Evolutionary conservation across 2,888 invertebrate species (phyloP), one percentile per base, ranked within the genome.

Genomic region (Drosophila quinaria): DNA sequence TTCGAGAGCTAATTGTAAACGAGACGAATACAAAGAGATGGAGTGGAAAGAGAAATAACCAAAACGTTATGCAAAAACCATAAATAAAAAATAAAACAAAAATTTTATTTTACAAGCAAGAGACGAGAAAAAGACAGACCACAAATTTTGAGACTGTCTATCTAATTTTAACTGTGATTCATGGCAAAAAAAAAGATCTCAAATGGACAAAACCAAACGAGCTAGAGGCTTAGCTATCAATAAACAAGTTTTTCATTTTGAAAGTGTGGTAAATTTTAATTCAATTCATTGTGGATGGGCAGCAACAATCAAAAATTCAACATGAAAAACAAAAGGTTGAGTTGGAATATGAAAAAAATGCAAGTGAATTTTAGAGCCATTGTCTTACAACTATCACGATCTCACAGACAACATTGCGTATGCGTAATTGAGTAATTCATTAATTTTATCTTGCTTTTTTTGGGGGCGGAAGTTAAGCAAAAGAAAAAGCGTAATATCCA

Each of bases 131-230:
- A 56, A 33, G 25, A 51, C 52, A 58, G 19, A 33, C 31, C 29
- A 58, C 56, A 49, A 70, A 68, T 70, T 56, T 70, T 37, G 39
- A 54, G 56, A 49, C 67, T 70, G 67, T 79, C 84, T 85, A 89
- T 79, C 84, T 89, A 89, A 85, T 88, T 89, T 85, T 85, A 86
- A 70, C 74, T 61, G 59, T 85, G 84, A 85, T 82, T 85, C 84
- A 85, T 74, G 70, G 68, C 76, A 62, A 60, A 70, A 37, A 37
- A 81, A 37, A 37, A 81, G 68, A 61, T 73, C 62, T 76, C 81
- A 56, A 76, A 77, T 60, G 62, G 64, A 64, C 52, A 63, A 73
- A 70, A 50, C 44, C 55, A 69, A 62, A 58, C 39, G 52, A 67
- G 37, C 67, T 69, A 70, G 61, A 49, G 69, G 42, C 76, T 70